phyloP scores from a whole-genome alignment of 2,113 vertebrate species.

The Rhombomys opimus region DNA sequence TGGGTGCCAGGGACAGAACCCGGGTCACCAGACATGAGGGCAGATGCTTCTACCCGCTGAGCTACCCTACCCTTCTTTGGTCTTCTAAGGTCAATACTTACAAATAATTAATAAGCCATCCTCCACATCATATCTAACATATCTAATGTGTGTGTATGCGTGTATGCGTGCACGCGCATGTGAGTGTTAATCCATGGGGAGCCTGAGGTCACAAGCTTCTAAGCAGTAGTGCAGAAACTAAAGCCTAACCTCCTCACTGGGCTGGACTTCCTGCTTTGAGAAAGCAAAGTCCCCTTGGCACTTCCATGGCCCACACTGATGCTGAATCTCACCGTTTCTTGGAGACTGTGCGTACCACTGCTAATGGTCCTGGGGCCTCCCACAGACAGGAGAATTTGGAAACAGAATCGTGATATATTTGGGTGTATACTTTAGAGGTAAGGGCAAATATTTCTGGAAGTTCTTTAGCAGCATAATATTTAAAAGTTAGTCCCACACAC shows the following conservation, averaged over 20 bases:
- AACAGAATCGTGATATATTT: background rate
- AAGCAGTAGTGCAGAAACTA: background rate
- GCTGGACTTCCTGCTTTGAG: background rate
- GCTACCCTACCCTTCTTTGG: background rate
- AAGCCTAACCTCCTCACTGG: background rate
- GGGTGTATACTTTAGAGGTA: background rate
- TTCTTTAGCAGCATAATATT: slow-evolving; percentile 44
- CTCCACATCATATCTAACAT: background rate
- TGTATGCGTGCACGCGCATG: accelerated
- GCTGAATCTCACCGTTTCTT: background rate
- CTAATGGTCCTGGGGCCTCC: background rate
- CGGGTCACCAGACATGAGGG: background rate
- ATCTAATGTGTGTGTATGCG: background rate
- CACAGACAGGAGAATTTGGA: background rate
- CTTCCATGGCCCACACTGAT: background rate
- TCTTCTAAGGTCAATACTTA: background rate
- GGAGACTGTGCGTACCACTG: background rate
- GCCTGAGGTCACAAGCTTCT: background rate
- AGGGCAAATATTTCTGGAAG: slow-evolving; percentile 4
- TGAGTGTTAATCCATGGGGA: background rate
- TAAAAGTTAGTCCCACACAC: background rate
- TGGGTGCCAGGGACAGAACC: background rate
- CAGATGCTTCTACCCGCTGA: background rate
- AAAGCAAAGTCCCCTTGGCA: background rate
- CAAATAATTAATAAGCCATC: slow-evolving; percentile 16